Evolutionary conservation across 2,888 invertebrate genomes (phyloP), one percentile per base, ranked within the genome.

Genomic region (Apocheima hispidaria): DNA sequence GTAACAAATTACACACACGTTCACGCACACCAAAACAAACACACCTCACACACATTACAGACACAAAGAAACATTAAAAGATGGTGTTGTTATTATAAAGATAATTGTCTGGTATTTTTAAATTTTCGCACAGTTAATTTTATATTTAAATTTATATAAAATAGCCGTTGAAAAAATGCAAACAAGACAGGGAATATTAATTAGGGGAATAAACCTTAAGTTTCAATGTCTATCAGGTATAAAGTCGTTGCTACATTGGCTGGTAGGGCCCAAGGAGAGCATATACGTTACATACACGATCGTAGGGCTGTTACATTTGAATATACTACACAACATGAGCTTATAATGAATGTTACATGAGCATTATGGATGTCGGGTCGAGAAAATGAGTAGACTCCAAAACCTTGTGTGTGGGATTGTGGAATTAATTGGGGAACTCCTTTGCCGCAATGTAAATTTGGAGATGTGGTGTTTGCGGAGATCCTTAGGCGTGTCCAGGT

Each of bases 271-370:
- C 36, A 50, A 12, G 16, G 50, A 50, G 23, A 50, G 23, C 14
- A 30, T 26, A 38, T n/a, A 67, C 67, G n/a, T n/a, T n/a, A n/a
- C n/a, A n/a, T 66, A 67, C 68, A 69, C 67, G 60, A 67, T 60
- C 68, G 65, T 73, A 69, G 66, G 61, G 65, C 58, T 67, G 66
- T 73, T 66, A 72, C 79, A 79, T 77, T 74, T 73, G 71, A 77
- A 79, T 75, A 68, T 72, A 74, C 71, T 71, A 70, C 70, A 66
- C 70, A 75, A 69, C 68, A 72, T 64, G 66, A 63, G 75, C 75
- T 76, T 80, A 77, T 77, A 77, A 82, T 82, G 75, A 83, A 83
- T 82, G 81, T 82, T 74, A 82, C 79, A 81, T 81, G 80, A 83
- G 82, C 73, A 77, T 81, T 81, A 81, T 74, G 75, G 71, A 76